These are phyloP conservation scores for Drosophila pseudoananassae DNA, from an alignment of 1,140 invertebrate species.

Conservation along the genomic window DNA sequence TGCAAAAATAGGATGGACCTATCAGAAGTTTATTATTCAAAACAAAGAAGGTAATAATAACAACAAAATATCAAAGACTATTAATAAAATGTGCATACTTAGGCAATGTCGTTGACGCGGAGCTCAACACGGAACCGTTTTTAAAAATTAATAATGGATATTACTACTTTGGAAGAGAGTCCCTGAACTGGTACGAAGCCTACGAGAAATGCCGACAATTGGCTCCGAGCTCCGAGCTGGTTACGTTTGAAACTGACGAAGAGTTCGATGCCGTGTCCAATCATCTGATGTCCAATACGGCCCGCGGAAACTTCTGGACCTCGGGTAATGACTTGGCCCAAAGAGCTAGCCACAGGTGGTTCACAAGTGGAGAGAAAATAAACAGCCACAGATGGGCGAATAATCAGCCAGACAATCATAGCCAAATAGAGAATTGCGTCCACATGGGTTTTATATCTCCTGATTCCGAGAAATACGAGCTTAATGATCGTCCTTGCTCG, in stretches of 20 bases:
- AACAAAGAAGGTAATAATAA: constrained; percentile 10
- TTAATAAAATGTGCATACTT: too few species aligned
- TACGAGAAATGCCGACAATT: constrained; percentile 36
- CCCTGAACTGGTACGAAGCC: constrained; percentile 39
- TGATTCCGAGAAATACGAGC: constrained; percentile 17
- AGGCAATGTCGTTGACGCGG: constrained; percentile 20
- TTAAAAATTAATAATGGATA: constrained; percentile 22
- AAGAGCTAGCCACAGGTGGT: constrained; percentile 38
- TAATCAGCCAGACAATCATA: constrained; percentile 44
- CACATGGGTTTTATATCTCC: constrained; percentile 27
- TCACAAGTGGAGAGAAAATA: constrained; percentile 31
- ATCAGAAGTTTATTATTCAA: constrained; percentile 24
- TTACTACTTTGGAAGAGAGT: constrained; percentile 35
- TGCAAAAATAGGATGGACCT: not conserved
- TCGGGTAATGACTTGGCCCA: constrained; percentile 46
- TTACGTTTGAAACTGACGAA: constrained; percentile 36
- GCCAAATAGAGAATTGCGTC: constrained; percentile 41
- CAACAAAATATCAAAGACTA: not conserved
- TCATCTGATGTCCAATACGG: not conserved
- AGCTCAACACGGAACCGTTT: constrained; percentile 28
- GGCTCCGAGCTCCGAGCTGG: constrained; percentile 32
- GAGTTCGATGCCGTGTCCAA: constrained; percentile 27
- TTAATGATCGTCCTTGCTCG: constrained; percentile 37
- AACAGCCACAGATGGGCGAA: constrained; percentile 32
- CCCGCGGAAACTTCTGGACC: constrained; percentile 28